Percentiles rank a stretch among this genome's conserved stretches.
Evolutionary conservation across 2,888 invertebrate species (phyloP).

Genomic region (Apamea sordens): DNA sequence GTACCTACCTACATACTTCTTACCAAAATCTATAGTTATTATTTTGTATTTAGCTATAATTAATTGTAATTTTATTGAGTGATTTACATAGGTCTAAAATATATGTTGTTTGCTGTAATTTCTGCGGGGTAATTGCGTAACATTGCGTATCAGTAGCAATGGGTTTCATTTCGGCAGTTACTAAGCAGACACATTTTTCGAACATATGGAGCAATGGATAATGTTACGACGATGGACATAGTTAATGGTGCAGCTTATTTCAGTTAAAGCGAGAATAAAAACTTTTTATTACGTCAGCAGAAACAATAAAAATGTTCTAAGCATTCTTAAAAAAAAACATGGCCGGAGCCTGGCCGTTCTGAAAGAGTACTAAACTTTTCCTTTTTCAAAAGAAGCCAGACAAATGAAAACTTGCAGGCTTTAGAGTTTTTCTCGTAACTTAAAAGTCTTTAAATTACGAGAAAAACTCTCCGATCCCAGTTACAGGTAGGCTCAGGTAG

Average conservation of each 20-base stretch:
- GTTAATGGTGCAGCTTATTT: not conserved
- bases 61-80: not conserved
- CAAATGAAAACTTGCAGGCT: slow-evolving; percentile 13
- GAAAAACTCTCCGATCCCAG: no score
- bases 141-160: no score
- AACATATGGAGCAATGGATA: no score
- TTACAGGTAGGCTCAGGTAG: no score
- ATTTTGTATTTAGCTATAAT: not conserved
- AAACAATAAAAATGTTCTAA: slow-evolving; percentile 30
- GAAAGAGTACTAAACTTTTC: slow-evolving; percentile 31
- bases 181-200: no score
- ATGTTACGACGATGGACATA: no score
- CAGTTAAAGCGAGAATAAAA: not conserved
- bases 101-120: not conserved
- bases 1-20: not conserved
- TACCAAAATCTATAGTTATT: not conserved
- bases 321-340: not conserved
- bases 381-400: slow-evolving; percentile 29
- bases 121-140: not conserved
- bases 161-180: no score
- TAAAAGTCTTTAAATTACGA: no score
- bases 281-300: not conserved
- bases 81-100: not conserved
- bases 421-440: not conserved
- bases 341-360: not conserved